Evolutionary conservation across 1,140 invertebrate genomes (phyloP).

Genomic region (Drosophila santomea): DNA sequence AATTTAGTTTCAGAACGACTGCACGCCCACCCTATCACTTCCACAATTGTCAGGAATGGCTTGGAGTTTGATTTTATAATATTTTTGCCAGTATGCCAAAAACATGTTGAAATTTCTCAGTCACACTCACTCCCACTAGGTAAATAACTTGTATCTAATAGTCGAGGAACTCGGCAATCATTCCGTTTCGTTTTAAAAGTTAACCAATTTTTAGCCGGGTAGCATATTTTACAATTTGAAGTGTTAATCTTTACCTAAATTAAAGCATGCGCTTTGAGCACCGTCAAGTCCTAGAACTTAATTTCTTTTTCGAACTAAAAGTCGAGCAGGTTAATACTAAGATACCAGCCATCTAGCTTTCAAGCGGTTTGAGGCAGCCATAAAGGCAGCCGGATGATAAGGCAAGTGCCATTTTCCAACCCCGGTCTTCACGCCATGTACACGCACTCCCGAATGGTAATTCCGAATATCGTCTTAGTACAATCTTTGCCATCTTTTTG

Average conservation of each 20-base stretch:
- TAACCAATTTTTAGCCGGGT: too few relatives aligned
- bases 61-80: too few relatives aligned
- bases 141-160: too few relatives aligned
- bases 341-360: conserved; percentile 27
- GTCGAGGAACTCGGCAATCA: too few relatives aligned
- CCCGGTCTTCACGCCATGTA: background rate
- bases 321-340: conserved; percentile 31
- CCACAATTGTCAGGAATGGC: too few relatives aligned
- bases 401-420: background rate
- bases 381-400: conserved; percentile 25
- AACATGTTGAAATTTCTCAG: too few relatives aligned
- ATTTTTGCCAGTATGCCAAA: too few relatives aligned
- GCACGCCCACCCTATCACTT: too few relatives aligned
- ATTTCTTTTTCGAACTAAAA: conserved; percentile 42
- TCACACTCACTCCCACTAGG: too few relatives aligned
- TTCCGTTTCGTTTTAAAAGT: too few relatives aligned
- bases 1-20: too few relatives aligned
- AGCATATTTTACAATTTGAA: background rate
- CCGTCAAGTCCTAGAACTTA: conserved; percentile 8
- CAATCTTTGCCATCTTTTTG: conserved; percentile 18
- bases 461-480: too few relatives aligned
- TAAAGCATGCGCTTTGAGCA: conserved; percentile 34
- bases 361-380: conserved; percentile 12
- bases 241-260: background rate
- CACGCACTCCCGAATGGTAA: conserved; percentile 16